A percentile compares a stretch with the other conserved stretches of the same genome.
phyloP scores from a whole-genome alignment of 2,113 vertebrate genomes.

The Bujurquina vittata region DNA sequence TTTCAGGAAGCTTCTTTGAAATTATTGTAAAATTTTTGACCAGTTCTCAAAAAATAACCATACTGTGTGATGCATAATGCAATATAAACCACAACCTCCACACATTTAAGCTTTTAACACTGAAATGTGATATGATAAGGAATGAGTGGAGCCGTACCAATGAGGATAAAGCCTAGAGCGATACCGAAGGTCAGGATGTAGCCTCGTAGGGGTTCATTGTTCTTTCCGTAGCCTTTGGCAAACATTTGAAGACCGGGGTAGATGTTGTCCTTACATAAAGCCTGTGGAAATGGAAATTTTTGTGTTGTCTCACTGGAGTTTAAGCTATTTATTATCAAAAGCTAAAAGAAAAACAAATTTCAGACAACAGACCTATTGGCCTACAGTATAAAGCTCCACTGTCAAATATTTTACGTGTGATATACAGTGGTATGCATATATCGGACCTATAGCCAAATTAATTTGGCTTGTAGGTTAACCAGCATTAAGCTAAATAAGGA shows the following conservation, averaged over 20 bases:
- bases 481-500: no score
- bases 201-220: slow-evolving; percentile 96
- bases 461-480: no score
- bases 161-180: slow-evolving; percentile 95
- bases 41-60: neutral
- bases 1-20: no score
- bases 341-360: neutral
- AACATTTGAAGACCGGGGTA: slow-evolving; percentile 94
- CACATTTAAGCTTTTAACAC: no score
- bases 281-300: slow-evolving; percentile 75
- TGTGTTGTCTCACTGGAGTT: neutral
- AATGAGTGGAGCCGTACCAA: slow-evolving; percentile 80
- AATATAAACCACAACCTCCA: neutral
- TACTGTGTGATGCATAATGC: no score
- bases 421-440: no score
- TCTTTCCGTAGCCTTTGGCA: slow-evolving; percentile 97
- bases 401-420: no score
- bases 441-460: no score
- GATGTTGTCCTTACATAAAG: slow-evolving; percentile 97
- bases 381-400: no score
- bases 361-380: neutral
- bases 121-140: neutral
- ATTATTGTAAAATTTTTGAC: no score
- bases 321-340: neutral
- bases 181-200: slow-evolving; percentile 96